Conservation (phyloP, 2,797 vertebrate species). For the Tachyglossus aculeatus region DNA sequence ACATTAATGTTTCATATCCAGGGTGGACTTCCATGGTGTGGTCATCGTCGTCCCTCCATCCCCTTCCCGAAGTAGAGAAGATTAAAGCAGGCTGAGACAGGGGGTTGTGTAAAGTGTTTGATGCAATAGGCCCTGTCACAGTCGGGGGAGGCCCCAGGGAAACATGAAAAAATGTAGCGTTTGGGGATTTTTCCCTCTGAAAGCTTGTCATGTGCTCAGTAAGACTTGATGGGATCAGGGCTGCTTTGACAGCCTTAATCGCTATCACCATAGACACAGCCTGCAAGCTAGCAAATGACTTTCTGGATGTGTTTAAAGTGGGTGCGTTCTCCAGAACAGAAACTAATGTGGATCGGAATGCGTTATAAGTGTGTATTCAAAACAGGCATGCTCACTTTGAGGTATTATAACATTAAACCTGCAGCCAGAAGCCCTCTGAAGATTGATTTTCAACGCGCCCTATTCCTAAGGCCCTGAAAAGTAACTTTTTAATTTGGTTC, state of each 20-base stretch:
- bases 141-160: slow-evolving; percentile 24
- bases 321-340: slow-evolving; percentile 14
- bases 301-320: slow-evolving; percentile 45
- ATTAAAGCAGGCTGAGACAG: slow-evolving; percentile 13
- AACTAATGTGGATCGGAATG: slow-evolving; percentile 30
- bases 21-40: slow-evolving; percentile 31
- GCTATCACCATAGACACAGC: slow-evolving; percentile 40
- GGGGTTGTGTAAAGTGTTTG: slow-evolving; percentile 37
- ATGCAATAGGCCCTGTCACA: slow-evolving; percentile 39
- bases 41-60: not conserved
- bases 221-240: slow-evolving; percentile 21
- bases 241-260: slow-evolving; percentile 48
- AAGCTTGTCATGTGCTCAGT: slow-evolving; percentile 37
- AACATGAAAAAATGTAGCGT: slow-evolving; percentile 37
- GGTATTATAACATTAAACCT: slow-evolving; percentile 48
- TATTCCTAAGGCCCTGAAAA: slow-evolving; percentile 32
- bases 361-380: slow-evolving; percentile 40
- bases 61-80: slow-evolving; percentile 10
- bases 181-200: slow-evolving; percentile 38
- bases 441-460: slow-evolving; percentile 36
- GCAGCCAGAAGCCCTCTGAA: slow-evolving; percentile 41
- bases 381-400: slow-evolving; percentile 42
- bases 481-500: slow-evolving; percentile 23
- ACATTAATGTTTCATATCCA: slow-evolving; percentile 32
- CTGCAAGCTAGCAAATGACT: slow-evolving; percentile 29